A percentile compares a stretch with the other conserved stretches of the same genome.
These are phyloP conservation scores for Leptura quadrifasciata DNA, from an alignment of 2,888 invertebrate species.

Conservation along the genomic window DNA sequence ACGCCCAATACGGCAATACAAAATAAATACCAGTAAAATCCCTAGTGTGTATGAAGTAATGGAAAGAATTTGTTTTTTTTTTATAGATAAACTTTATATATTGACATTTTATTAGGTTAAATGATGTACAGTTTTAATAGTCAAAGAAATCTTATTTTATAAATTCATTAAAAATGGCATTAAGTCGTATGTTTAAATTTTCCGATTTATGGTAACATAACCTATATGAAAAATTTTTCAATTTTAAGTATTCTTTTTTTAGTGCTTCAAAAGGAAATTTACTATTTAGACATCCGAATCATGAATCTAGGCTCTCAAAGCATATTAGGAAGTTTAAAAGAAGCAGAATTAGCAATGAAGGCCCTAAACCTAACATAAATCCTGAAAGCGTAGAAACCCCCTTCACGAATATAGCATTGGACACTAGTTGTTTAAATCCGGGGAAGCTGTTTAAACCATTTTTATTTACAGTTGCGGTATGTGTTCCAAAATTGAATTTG, in stretches of 20 bases:
- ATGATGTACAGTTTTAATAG: conserved; percentile 23
- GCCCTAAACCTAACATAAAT: conserved; percentile 55
- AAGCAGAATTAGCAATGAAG: conserved; percentile 57
- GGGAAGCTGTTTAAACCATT: conserved; percentile 78
- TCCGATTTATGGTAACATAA: conserved; percentile 63
- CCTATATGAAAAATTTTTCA: not conserved
- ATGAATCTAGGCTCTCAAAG: conserved; percentile 17
- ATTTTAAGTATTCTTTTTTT: conserved; percentile 37
- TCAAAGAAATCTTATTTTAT: conserved; percentile 4
- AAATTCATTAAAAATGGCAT: conserved; percentile 60
- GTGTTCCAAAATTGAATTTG: conserved; percentile 31
- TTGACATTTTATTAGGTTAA: conserved; percentile 23
- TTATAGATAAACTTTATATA: not conserved
- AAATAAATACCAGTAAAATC: not conserved
- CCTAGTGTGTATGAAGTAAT: not conserved
- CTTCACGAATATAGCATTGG: conserved; percentile 73
- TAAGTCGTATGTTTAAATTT: conserved; percentile 66
- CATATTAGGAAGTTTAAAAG: conserved; percentile 59
- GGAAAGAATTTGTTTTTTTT: not conserved
- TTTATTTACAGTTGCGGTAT: conserved; percentile 80
- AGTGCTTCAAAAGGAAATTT: conserved; percentile 53
- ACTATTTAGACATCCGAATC: conserved; percentile 42
- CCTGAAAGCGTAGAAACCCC: conserved; percentile 69
- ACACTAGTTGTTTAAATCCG: conserved; percentile 73
- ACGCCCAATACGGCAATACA: too few relatives aligned